These are phyloP conservation scores for Deroptyus accipitrinus DNA, from an alignment of 2,113 vertebrate species.

Conservation along the genomic window DNA sequence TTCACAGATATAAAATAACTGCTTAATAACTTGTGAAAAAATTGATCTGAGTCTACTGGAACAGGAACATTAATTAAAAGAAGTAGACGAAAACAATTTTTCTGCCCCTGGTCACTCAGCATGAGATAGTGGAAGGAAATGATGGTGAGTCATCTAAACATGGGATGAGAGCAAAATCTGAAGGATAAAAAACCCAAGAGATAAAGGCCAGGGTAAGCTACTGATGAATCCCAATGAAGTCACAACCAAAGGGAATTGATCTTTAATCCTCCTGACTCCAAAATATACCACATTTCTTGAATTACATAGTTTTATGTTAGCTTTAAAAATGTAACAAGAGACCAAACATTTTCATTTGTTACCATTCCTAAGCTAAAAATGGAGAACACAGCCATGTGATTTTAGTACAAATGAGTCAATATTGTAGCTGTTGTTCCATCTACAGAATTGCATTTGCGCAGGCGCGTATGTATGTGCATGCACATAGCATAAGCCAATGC, in stretches of 20 bases:
- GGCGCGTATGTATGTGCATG: accelerated
- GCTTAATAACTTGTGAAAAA: not conserved
- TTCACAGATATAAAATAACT: not conserved
- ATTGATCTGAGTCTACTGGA: not conserved
- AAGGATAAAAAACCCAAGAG: conserved; percentile 3
- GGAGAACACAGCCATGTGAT: not conserved
- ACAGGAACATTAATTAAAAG: not conserved
- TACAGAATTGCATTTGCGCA: not conserved
- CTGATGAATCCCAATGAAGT: not conserved
- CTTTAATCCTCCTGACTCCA: not conserved
- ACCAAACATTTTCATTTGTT: not conserved
- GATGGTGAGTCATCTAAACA: not conserved
- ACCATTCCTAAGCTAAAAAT: not conserved
- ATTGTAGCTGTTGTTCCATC: not conserved
- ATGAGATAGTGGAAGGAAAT: not conserved
- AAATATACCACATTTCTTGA: not conserved
- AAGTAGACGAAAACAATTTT: not conserved
- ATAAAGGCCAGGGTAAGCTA: not conserved
- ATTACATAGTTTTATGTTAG: not conserved
- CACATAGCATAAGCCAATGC: accelerated
- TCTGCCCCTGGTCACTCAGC: not conserved
- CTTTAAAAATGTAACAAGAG: not conserved
- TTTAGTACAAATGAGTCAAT: not conserved
- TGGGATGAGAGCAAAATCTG: not conserved
- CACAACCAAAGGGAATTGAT: not conserved